A percentile compares a stretch with the other conserved stretches of the same genome.
Conservation (phyloP, 2,797 vertebrate genomes). For the Podargus strigoides region DNA sequence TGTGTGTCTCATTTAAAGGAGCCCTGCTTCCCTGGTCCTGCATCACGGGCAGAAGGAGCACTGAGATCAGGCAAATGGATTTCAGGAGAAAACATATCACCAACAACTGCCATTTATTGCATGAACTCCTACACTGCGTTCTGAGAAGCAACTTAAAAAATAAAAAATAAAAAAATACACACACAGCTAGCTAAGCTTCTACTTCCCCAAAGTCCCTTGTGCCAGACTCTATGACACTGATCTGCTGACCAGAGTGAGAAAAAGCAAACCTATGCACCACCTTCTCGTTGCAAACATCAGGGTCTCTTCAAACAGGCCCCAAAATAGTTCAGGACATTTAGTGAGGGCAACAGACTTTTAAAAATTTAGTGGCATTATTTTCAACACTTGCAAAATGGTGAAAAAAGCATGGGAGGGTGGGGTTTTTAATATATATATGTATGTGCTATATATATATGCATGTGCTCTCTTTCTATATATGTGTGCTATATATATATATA, state of each 20-base stretch:
- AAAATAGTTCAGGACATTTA: fast-evolving
- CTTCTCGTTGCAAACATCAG: fast-evolving
- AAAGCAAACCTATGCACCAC: fast-evolving
- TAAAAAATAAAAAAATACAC: too few species aligned
- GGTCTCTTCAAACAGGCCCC: neutral
- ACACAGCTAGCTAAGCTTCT: neutral
- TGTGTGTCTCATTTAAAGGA: neutral
- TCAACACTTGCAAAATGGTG: neutral
- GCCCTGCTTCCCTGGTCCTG: neutral
- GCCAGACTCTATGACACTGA: neutral
- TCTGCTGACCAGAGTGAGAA: neutral
- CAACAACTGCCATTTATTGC: neutral
- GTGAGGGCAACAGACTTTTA: neutral
- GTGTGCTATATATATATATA: too few species aligned
- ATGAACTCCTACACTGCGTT: neutral
- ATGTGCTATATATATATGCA: too few species aligned
- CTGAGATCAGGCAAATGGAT: neutral
- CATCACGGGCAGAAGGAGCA: fast-evolving
- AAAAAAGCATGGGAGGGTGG: neutral
- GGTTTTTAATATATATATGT: too few species aligned
- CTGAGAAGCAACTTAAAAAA: neutral
- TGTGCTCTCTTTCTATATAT: too few species aligned
- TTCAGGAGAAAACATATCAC: neutral
- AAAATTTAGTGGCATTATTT: neutral
- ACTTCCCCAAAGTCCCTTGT: neutral